These are phyloP conservation scores for Nomada ferruginata DNA, from an alignment of 2,888 invertebrate species.

Conservation along the genomic window DNA sequence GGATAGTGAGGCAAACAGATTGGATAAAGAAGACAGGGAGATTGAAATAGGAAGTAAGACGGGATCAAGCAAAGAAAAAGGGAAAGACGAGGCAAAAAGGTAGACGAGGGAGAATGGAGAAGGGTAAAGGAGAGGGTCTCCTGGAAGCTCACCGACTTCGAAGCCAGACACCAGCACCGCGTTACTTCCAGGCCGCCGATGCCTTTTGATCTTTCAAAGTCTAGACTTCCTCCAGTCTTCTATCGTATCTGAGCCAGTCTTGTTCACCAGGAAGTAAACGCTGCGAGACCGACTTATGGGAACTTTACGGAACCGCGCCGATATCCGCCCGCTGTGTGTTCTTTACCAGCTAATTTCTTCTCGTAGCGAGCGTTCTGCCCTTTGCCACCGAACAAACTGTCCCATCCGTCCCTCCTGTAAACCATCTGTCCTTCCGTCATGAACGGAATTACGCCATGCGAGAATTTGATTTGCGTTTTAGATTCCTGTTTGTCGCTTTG, in stretches of 20 bases:
- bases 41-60: constrained; percentile 53
- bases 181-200: constrained; percentile 80
- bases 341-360: constrained; percentile 36
- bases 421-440: constrained; percentile 16
- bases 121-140: constrained; percentile 50
- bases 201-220: constrained; percentile 80
- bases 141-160: constrained; percentile 66
- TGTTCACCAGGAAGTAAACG: constrained; percentile 75
- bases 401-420: constrained; percentile 57
- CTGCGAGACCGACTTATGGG: constrained; percentile 77
- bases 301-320: constrained; percentile 76
- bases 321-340: constrained; percentile 66
- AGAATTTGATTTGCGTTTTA: background rate
- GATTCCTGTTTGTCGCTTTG: no score
- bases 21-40: constrained; percentile 29
- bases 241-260: constrained; percentile 65
- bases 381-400: constrained; percentile 48
- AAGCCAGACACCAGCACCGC: constrained; percentile 72
- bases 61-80: constrained; percentile 25
- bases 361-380: constrained; percentile 31
- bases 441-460: constrained; percentile 44
- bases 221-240: constrained; percentile 76
- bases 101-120: constrained; percentile 30
- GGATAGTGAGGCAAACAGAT: constrained; percentile 40
- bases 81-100: constrained; percentile 13